Conservation (phyloP, 2,888 invertebrate genomes). For the Seladonia tumulorum region DNA sequence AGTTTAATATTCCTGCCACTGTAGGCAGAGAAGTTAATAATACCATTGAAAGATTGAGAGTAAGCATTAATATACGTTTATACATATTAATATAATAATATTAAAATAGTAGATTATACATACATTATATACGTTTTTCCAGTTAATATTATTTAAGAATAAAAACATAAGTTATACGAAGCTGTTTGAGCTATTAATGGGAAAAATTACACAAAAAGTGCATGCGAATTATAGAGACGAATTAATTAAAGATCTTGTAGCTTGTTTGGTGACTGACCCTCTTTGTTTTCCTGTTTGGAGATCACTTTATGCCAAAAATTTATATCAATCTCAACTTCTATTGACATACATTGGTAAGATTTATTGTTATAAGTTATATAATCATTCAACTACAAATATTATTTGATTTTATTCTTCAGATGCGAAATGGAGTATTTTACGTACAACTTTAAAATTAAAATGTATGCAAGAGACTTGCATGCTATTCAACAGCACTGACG, state of each 20-base stretch:
- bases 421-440: conserved; percentile 82
- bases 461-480: conserved; percentile 85
- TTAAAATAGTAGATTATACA: neutral
- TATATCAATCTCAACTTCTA: conserved; percentile 88
- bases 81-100: neutral
- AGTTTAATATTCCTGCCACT: conserved; percentile 86
- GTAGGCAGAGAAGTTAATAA: conserved; percentile 86
- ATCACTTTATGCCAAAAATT: conserved; percentile 88
- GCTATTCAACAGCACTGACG: conserved; percentile 84
- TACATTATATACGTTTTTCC: conserved; percentile 50
- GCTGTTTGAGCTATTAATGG: conserved; percentile 88
- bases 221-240: conserved; percentile 85
- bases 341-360: conserved; percentile 85
- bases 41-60: conserved; percentile 86
- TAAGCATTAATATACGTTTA: conserved; percentile 75
- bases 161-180: conserved; percentile 82
- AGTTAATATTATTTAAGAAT: conserved; percentile 79
- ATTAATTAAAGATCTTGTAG: conserved; percentile 87
- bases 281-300: conserved; percentile 89
- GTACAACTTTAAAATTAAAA: conserved; percentile 81
- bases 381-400: neutral
- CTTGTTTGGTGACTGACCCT: conserved; percentile 87
- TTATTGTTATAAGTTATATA: neutral
- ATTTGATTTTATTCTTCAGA: conserved; percentile 50
- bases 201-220: conserved; percentile 87